Evolutionary conservation across 92 coral and sea anemone species (phyloP), one percentile per base, ranked within the genome.

Genomic region (Epizoanthus illoricatus): DNA sequence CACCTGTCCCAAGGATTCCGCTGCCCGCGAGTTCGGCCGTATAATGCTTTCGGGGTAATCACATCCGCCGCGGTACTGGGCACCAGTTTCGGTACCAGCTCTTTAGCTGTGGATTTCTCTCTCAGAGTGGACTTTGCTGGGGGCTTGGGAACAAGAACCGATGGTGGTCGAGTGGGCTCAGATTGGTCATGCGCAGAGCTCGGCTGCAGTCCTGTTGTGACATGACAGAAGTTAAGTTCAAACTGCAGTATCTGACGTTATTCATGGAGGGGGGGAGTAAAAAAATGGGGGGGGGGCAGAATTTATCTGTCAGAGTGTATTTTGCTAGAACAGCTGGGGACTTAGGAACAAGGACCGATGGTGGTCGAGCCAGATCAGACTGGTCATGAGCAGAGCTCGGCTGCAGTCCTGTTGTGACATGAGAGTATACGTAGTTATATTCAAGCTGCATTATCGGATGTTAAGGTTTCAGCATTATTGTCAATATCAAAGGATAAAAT

Each of bases 1-100:
- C 12, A 64, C 69, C 69, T 64, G 69, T 64, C 69, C 21, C 69
- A 64, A 64, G 69, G 39, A 64, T 8, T 64, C 69, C 13, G 3
- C 5, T 64, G 69, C 6, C 28, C 17, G 28, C 41, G 41, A 0
- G 8, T 7, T 17, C 41, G 21, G 15, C 69, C 41, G 16, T 23
- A 64, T 21, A 64, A 20, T 9, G 21, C 69, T 10, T 64, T 28
- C 36, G 36, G 36, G 36, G 36, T 28, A 28, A 28, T 28, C 36
- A 28, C 36, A 28, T 28, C 36, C 9, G 10, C 12, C 16, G 3
- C 4, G 39, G 9, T 64, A 64, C 10, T 23, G 21, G 17, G 4
- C 39, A 64, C 17, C 40, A 64, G 4, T 17, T 21, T 64, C 5
- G 36, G 36, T 28, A 28, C 36, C 36, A 28, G 36, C 36, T 39